Base-by-base conservation (phyloP, 2,113 vertebrate genomes). In the Tachysurus vachellii region DNA sequence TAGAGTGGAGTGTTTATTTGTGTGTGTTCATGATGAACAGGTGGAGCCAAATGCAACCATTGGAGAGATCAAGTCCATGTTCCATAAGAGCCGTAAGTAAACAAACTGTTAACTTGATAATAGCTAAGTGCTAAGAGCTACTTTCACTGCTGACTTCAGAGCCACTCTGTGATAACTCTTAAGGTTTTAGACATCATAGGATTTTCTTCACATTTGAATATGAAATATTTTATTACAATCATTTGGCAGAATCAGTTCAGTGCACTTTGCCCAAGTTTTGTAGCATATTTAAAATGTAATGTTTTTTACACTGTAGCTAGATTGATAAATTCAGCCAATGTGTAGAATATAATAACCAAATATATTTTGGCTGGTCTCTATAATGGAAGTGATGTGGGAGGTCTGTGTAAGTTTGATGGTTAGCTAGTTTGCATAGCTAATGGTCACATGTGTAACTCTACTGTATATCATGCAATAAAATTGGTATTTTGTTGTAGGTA, bases 21-120 rank as follows among this genome's bases (percentile, higher is more conserved):
- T 85, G 47, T 85, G 53, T 82, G 13, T 83, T 62, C 73, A 70
- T 88, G 89, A 82, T 92, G 91, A 91, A 44, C 90, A 98, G 98
- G 97, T 99, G 87, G 97, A 98, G 92, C 97, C 98, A 85, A 96
- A 97, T 91, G 97, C 97, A 88, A 98, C 97, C 3, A 94, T 98
- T 1, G 96, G 96, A 0, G 98, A 98, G 89, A 98, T 98, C 93
- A 98, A 98, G 94, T 97, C 93, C 7, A 96, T 98, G 94, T 99
- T 98, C 94, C 96, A 96, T 91, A 97, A 96, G 93, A 94, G 92
- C 83, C 97, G 97, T 99, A 93, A 94, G 97, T 96, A 47, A 21
- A 42, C 79, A 73, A 0, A 62, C 42, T 47, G 17, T 66, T 13
- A 50, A 64, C n/a, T 10, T 42, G 26, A 23, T 10, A 36, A 59